These are phyloP conservation scores for Leptoclinus maculatus DNA, from an alignment of 2,797 vertebrate genomes.

Conservation along the genomic window DNA sequence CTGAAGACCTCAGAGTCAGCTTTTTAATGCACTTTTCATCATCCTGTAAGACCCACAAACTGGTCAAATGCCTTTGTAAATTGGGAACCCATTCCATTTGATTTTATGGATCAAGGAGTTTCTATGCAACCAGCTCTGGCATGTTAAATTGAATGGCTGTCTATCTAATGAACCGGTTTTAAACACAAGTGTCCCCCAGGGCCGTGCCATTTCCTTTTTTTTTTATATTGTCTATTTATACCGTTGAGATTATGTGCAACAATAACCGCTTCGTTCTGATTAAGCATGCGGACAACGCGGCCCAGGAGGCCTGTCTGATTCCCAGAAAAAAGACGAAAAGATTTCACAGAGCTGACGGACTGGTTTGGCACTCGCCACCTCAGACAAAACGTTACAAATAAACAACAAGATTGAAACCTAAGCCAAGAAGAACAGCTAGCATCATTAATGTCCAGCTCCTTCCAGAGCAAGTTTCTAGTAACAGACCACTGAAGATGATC, in stretches of 20 bases:
- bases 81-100: conserved; percentile 77
- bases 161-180: conserved; percentile 79
- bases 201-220: conserved; percentile 73
- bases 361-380: conserved; percentile 54
- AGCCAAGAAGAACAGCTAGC: conserved; percentile 42
- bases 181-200: conserved; percentile 78
- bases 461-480: conserved; percentile 10
- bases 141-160: conserved; percentile 78
- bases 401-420: conserved; percentile 19
- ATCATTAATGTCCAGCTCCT: conserved; percentile 30
- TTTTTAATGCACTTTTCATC: conserved; percentile 65
- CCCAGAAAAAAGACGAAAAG: conserved; percentile 44
- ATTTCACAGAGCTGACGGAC: conserved; percentile 55
- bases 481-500: conserved; percentile 25
- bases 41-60: conserved; percentile 59
- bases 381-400: conserved; percentile 26
- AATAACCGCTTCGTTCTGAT: conserved; percentile 76
- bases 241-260: conserved; percentile 78
- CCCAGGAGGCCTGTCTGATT: conserved; percentile 67
- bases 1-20: conserved; percentile 22
- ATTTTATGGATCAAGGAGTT: conserved; percentile 82
- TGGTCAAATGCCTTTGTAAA: conserved; percentile 72
- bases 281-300: conserved; percentile 65
- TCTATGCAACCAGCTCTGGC: conserved; percentile 68
- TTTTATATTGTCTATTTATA: conserved; percentile 78